These are phyloP conservation scores for Phylloscopus trochiloides DNA, from an alignment of 2,113 vertebrate genomes.

Conservation along the genomic window DNA sequence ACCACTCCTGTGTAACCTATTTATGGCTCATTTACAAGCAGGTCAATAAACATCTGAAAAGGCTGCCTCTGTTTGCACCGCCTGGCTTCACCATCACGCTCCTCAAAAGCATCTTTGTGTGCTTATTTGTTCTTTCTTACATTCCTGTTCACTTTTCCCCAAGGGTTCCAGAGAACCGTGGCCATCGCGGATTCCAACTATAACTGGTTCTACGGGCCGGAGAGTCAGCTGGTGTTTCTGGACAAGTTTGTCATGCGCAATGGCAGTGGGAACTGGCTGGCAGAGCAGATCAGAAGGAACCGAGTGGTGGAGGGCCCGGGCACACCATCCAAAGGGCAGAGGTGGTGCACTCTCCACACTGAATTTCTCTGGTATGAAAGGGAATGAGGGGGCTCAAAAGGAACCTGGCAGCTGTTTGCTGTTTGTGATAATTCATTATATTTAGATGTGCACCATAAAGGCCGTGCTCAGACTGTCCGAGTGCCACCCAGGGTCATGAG, in stretches of 20 bases:
- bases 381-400: neutral
- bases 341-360: constrained; percentile 97
- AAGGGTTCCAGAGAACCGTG: constrained; percentile 95
- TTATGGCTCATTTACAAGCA: neutral
- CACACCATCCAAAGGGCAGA: constrained; percentile 90
- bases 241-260: constrained; percentile 96
- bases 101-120: neutral
- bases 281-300: constrained; percentile 87
- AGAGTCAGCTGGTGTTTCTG: constrained; percentile 96
- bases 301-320: constrained; percentile 89
- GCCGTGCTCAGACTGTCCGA: accelerated
- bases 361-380: constrained; percentile 94
- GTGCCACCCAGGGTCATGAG: neutral
- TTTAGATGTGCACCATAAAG: neutral
- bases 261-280: constrained; percentile 97
- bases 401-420: neutral
- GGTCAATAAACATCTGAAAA: constrained; percentile 1
- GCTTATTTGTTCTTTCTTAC: constrained; percentile 15
- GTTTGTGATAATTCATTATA: neutral
- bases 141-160: constrained; percentile 25
- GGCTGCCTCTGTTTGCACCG: neutral
- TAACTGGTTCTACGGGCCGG: constrained; percentile 99
- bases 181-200: constrained; percentile 98
- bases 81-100: neutral
- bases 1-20: neutral